Conservation (phyloP, 2,888 invertebrate species). For the Anthrax anthrax region DNA sequence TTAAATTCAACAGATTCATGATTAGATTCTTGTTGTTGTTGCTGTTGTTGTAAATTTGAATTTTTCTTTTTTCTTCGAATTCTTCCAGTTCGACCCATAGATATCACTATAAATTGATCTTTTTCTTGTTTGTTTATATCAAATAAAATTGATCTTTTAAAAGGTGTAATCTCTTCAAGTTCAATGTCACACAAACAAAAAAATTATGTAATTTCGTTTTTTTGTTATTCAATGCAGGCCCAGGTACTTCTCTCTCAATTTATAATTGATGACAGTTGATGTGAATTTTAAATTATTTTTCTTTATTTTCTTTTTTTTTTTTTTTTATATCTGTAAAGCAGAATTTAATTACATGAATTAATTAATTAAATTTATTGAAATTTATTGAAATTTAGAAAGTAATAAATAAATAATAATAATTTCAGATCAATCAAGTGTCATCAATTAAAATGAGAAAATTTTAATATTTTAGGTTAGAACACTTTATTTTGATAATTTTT, state of each 20-base stretch:
- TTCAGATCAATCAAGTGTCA: background rate
- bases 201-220: background rate
- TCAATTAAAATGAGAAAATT: background rate
- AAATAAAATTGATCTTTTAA: too few species aligned
- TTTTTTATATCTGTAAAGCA: background rate
- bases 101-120: background rate
- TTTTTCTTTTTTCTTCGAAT: background rate
- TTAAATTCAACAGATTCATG: background rate
- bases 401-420: too few species aligned
- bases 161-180: too few species aligned
- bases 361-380: too few species aligned
- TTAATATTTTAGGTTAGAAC: background rate
- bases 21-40: background rate
- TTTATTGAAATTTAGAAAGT: too few species aligned
- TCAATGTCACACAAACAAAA: background rate
- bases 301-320: too few species aligned
- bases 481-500: background rate
- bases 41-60: too few species aligned
- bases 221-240: background rate
- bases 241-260: background rate
- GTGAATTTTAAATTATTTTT: too few species aligned
- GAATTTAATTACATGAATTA: background rate
- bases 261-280: background rate
- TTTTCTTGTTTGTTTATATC: too few species aligned
- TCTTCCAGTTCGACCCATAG: constrained; percentile 8